Base-by-base conservation (phyloP, 1,140 invertebrate species). In the Zaprionus camerounensis region DNA sequence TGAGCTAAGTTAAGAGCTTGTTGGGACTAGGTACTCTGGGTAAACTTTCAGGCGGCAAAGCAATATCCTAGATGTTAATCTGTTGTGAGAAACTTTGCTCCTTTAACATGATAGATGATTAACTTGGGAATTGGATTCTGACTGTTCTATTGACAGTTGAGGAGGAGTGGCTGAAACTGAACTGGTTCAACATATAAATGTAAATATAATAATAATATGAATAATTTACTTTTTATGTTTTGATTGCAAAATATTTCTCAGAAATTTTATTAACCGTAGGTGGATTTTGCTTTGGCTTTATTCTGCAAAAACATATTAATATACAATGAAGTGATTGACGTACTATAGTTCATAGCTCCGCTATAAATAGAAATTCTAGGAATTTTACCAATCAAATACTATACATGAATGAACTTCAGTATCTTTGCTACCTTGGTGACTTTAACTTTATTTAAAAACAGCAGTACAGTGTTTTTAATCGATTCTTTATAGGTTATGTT, bases 1-100 rank as follows among this genome's bases (percentile, higher is more conserved):
- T 63, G 22, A 63, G 63, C 58, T 49, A 13, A 64, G 71, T 44
- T 59, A 63, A 41, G 64, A 59, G 55, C 61, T 65, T 65, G 59
- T 49, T 76, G 34, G 55, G 56, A 66, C 61, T 71, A 62, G 58
- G 22, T 74, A 44, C 57, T 53, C 6, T 17, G 41, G 58, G n/a
- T 38, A 71, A 67, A 56, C 51, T 65, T 46, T 20, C 7, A 44
- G 7, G n/a, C 7, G 15, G 5, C 9, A 46, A 20, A 17, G n/a
- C 41, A 46, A 9, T 11, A 17, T 46, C n/a, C 15, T 46, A 46
- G 41, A 46, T 46, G 41, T 46, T 46, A 17, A 46, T 46, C 41
- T 46, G 41, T 46, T 46, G n/a, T 46, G 7, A 46, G n/a, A 9
- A 46, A 46, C 41, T 46, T 46, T 46, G 41, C 41, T 17, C 5